phyloP scores from a whole-genome alignment of 2,797 vertebrate species.

The Tadarida brasiliensis region DNA sequence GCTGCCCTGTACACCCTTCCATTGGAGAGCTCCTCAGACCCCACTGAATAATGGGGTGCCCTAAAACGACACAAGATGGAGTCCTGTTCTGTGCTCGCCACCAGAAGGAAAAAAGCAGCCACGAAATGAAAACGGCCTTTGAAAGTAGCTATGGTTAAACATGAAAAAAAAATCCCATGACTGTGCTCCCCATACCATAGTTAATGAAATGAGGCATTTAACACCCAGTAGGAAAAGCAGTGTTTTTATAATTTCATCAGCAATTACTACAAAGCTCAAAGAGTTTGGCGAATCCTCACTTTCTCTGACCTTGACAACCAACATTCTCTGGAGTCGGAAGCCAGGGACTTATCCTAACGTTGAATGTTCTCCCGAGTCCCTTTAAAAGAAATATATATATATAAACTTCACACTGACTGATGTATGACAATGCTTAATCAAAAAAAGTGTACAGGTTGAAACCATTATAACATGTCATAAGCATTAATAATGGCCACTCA shows the following conservation, averaged over 20 bases:
- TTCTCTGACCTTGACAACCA: constrained; percentile 55
- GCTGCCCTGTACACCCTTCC: not conserved
- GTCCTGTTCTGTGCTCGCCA: not conserved
- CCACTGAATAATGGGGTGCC: not conserved
- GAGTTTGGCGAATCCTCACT: constrained; percentile 9
- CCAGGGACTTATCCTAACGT: constrained; percentile 18
- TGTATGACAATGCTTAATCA: not conserved
- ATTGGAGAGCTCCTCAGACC: not conserved
- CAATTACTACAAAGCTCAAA: constrained; percentile 65
- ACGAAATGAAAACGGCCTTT: constrained; percentile 63
- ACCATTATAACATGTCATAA: constrained; percentile 58
- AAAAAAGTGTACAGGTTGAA: constrained; percentile 1
- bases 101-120: not conserved
- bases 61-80: constrained; percentile 63
- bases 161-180: constrained; percentile 64
- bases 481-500: constrained; percentile 34
- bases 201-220: constrained; percentile 75
- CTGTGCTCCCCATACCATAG: constrained; percentile 29
- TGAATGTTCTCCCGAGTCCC: constrained; percentile 15
- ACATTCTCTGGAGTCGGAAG: constrained; percentile 49
- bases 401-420: constrained; percentile 26
- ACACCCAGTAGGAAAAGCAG: constrained; percentile 11
- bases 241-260: constrained; percentile 66
- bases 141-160: constrained; percentile 42
- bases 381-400: not conserved